Conservation (phyloP, 2,113 vertebrate species). For the Dasyornis broadbenti region DNA sequence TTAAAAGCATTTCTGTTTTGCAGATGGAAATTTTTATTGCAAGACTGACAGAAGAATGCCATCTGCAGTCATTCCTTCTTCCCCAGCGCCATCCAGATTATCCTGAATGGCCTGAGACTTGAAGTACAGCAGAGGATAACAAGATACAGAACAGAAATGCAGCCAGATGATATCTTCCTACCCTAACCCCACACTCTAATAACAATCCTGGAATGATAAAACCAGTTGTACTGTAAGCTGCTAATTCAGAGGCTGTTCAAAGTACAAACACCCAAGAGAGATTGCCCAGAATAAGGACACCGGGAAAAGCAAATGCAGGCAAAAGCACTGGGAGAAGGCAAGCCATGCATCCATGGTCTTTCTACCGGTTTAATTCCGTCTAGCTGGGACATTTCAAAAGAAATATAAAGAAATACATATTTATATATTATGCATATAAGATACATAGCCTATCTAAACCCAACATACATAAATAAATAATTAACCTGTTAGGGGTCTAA, state of each 20-base stretch:
- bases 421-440: neutral
- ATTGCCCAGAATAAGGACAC: neutral
- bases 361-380: neutral
- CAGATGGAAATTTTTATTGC: neutral
- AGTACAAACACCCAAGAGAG: rapidly evolving
- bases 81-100: neutral
- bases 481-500: neutral
- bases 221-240: neutral
- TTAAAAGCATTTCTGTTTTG: neutral
- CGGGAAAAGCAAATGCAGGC: neutral
- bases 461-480: neutral
- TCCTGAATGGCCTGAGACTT: neutral
- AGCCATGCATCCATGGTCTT: neutral
- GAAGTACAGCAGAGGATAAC: neutral
- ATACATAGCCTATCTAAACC: neutral
- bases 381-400: neutral
- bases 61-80: neutral
- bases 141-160: neutral
- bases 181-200: neutral
- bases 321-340: neutral
- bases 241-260: neutral
- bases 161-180: neutral
- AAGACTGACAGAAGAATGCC: neutral
- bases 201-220: neutral
- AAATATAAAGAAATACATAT: neutral